These are phyloP conservation scores for Argyresthia goedartella DNA, from an alignment of 2,888 invertebrate genomes.

Conservation along the genomic window DNA sequence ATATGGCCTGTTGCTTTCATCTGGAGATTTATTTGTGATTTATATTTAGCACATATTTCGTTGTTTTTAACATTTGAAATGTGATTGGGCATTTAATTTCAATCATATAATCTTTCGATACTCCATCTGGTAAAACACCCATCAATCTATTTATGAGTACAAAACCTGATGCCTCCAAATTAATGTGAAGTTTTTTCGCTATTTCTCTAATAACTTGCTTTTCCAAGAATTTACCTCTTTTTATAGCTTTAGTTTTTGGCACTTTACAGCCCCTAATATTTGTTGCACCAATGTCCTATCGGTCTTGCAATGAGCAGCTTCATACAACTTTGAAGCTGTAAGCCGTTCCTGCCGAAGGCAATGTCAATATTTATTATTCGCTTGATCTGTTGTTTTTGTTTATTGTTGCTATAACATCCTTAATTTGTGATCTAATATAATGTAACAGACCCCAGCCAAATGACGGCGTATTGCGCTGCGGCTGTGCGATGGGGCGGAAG, in stretches of 20 bases:
- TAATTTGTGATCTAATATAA: background rate
- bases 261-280: constrained; percentile 5
- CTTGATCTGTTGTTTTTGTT: background rate
- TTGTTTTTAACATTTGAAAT: background rate
- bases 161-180: background rate
- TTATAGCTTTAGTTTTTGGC: constrained; percentile 4
- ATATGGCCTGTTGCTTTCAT: background rate
- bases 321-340: constrained; percentile 6
- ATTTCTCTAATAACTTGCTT: background rate
- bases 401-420: too few relatives aligned
- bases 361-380: background rate
- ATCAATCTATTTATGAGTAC: background rate
- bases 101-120: constrained; percentile 1
- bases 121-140: constrained; percentile 1
- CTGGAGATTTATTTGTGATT: background rate
- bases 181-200: background rate
- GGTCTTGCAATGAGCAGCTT: background rate
- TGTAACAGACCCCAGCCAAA: background rate
- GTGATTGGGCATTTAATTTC: background rate
- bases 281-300: constrained; percentile 4
- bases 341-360: constrained; percentile 3
- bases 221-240: constrained; percentile 3
- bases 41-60: background rate
- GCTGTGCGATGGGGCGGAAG: too few relatives aligned
- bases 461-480: too few relatives aligned